A percentile compares a stretch with the other conserved stretches of the same genome.
phyloP scores from a whole-genome alignment of 2,797 vertebrate genomes.

The Apogon talboti region DNA sequence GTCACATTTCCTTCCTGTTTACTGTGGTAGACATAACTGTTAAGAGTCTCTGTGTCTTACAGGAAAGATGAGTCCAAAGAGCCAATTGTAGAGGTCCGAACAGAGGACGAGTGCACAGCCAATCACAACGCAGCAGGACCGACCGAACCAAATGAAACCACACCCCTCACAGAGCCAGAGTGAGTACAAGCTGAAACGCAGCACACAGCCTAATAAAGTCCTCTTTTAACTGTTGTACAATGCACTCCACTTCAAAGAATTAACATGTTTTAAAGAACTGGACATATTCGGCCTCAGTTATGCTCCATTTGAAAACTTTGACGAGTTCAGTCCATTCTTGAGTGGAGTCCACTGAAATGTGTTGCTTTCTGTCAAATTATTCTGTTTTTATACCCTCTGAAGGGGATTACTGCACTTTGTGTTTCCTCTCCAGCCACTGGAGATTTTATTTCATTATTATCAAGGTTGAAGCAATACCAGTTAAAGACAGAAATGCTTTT shows the following conservation, averaged over 20 bases:
- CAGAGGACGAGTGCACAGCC: constrained; percentile 93
- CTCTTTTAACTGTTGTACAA: constrained; percentile 52
- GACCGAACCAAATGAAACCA: constrained; percentile 96
- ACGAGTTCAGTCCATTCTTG: constrained; percentile 70
- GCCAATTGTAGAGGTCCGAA: constrained; percentile 96
- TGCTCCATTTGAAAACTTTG: constrained; percentile 5
- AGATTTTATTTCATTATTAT: constrained; percentile 68
- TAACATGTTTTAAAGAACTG: constrained; percentile 46
- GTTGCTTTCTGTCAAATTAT: constrained; percentile 60
- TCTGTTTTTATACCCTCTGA: constrained; percentile 56
- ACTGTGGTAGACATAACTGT: neutral
- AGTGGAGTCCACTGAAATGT: constrained; percentile 79
- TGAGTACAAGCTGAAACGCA: constrained; percentile 75
- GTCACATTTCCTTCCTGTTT: constrained; percentile 6
- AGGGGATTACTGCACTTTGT: constrained; percentile 67
- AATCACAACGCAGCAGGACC: constrained; percentile 96
- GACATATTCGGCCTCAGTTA: constrained; percentile 51
- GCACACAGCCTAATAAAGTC: constrained; percentile 34
- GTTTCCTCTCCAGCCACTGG: constrained; percentile 69
- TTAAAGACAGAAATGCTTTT: constrained; percentile 68
- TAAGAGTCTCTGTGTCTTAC: constrained; percentile 40
- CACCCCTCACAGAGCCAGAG: constrained; percentile 97
- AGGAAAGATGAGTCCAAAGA: constrained; percentile 99
- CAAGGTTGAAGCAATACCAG: constrained; percentile 84
- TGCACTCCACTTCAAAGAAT: constrained; percentile 83